Evolutionary conservation across 2,113 vertebrate genomes (phyloP).

Genomic region (Tachysurus vachellii): DNA sequence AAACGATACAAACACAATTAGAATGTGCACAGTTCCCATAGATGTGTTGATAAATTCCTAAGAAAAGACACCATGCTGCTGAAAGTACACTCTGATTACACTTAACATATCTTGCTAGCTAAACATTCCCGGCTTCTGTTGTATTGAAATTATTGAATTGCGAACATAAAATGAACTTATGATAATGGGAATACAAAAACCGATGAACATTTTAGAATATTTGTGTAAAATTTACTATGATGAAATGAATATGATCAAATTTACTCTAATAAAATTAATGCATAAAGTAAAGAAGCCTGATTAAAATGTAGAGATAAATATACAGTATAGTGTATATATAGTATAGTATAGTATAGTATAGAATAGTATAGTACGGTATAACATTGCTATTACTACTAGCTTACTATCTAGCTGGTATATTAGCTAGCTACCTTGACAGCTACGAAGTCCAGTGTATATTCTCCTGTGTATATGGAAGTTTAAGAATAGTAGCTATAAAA

Average conservation of each 20-base stretch:
- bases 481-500: not conserved
- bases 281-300: not conserved
- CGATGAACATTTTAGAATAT: no score
- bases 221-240: no score
- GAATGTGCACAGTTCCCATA: not conserved
- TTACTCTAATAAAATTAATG: not conserved
- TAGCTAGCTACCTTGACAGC: not conserved
- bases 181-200: no score
- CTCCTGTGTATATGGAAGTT: not conserved
- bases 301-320: not conserved
- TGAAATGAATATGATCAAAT: no score
- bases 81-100: not conserved
- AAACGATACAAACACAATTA: not conserved
- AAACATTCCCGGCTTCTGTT: not conserved
- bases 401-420: not conserved
- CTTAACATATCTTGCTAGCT: not conserved
- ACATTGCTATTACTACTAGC: not conserved
- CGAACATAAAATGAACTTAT: no score
- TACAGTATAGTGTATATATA: not conserved
- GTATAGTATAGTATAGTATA: not conserved
- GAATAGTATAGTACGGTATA: no score
- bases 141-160: not conserved
- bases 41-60: not conserved
- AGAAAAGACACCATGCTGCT: not conserved
- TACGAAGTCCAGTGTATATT: not conserved